Evolutionary conservation across 2,888 invertebrate species (phyloP), one percentile per base, ranked within the genome.

Genomic region (Hirtodrosophila duncani): DNA sequence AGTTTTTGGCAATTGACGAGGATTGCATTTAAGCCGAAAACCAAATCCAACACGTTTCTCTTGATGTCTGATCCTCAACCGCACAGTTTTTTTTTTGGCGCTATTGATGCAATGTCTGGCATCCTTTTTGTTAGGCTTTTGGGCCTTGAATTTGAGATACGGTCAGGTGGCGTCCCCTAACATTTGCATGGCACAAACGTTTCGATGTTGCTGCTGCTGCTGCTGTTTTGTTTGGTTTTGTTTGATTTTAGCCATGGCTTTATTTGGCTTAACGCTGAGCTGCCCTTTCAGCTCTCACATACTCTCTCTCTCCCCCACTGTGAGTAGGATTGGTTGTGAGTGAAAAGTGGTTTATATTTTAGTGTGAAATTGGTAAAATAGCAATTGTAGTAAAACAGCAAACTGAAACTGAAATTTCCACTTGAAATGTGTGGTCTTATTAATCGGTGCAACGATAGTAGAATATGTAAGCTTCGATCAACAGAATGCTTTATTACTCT

Each of bases 191-290:
- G 53, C 45, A 48, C 46, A 48, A 64, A 31, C 48, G 61, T 42
- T 55, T 50, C 38, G 16, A 45, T 51, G 52, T 63, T 57, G 17
- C 14, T 33, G 4, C 14, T 31, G 24, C 11, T 18, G 36, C 31
- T 20, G 30, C 36, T 29, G 36, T 42, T 51, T 39, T 42, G 34
- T 34, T 49, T 49, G 51, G 44, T 62, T 52, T 68, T 37, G 50
- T 75, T 71, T 56, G 65, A 77, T 67, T 71, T 79, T 48, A 53
- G 45, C 37, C 46, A 27, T 43, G 46, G 72, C 65, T 67, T 75
- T 71, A 67, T 63, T 71, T 63, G 68, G 80, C 72, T 77, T 61
- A 57, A 44, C 43, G 24, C 33, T 41, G 29, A 24, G 30, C 18
- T 52, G 30, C 30, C 23, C 16, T 9, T 9, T 20, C 2, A n/a